Evolutionary conservation across 2,797 vertebrate species (phyloP), one percentile per base, ranked within the genome.

Genomic region (Crocidura indochinensis): DNA sequence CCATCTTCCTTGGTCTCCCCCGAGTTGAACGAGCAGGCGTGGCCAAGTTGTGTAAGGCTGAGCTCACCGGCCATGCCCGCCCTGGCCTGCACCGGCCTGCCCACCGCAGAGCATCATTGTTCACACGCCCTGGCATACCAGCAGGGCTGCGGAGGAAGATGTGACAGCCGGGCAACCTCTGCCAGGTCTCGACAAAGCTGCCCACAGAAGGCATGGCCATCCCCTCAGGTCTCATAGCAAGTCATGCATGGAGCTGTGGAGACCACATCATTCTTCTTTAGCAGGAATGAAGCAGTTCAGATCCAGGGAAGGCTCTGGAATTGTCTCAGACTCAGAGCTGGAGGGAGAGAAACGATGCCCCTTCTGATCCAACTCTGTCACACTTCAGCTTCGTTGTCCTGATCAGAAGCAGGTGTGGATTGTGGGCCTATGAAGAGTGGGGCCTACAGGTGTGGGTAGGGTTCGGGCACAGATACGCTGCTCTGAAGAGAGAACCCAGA

Each of bases 61-160:
- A 96, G 94, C 96, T 96, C 95, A 96, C 89, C 56, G 0, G 6
- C 86, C 3, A 2, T 79, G n/a, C 92, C 92, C 60, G 65, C 65
- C 87, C 83, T 0, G 22, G 91, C 96, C 94, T 96, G 96, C 92
- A 62, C 84, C 4, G 7, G 94, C 96, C 94, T 96, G 96, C 94
- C 92, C 6, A 47, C 87, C 38, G 84, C 89, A 75, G 94, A 89
- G 95, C 94, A 93, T 96, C 96, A 96, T 93, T 96, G 96, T 84
- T 95, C 91, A 92, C 84, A 87, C 19, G 60, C 83, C 82, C 84
- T 89, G 91, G 91, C 87, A 91, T 83, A 91, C 8, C 1, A 26
- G 51, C 2, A 2, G 51, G 78, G 87, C 88, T 80, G 72, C 1
- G 6, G 86, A 91, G 85, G 90, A 62, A 87, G 95, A 84, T 67